Base-by-base conservation (phyloP, 2,113 vertebrate genomes). In the Tenrec ecaudatus region DNA sequence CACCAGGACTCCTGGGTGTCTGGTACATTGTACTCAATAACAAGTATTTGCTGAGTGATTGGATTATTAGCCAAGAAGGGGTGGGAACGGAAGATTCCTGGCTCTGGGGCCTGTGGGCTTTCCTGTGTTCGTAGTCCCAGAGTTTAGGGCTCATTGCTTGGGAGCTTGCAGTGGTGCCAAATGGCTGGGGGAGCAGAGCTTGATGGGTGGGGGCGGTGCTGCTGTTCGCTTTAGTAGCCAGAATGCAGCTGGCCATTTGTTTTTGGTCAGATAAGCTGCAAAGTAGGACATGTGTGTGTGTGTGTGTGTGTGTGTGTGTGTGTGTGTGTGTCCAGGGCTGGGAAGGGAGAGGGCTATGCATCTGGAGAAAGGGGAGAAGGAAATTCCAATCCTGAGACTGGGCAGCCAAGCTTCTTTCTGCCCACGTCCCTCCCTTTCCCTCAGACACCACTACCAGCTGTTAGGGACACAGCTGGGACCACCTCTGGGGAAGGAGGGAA, bases 231-330 rank as follows among this genome's bases (percentile, higher is more conserved):
- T 85, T 90, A 75, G 90, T 89, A 40, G 57, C 57, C 89, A 77
- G 76, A 43, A 82, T 78, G 88, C 71, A 79, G 82, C 31, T 57
- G 93, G 64, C 95, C 96, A 94, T 97, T 96, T 96, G 96, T 71
- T 91, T 94, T 38, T 43, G 75, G 90, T 73, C 96, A 78, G 96
- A 97, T 93, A 94, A 96, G 69, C 91, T 64, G 43, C 64, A 23
- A 85, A 68, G 76, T 15, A 36, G 82, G 43, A 15, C 14, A 15
- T 23, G 60, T 75, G 58, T 36, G 79, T 17, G 62, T n/a, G 47
- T 73, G 82, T 57, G 71, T 47, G 94, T 3, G 76, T 53, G 71
- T 88, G 64, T 40, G 68, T 22, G 36, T 82, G 64, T 60, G 47
- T 22, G 27, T 11, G 75, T 3, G 10, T 9, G 57, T 10, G n/a